Conservation (phyloP, 2,888 invertebrate species). For the Rhagonycha fulva region DNA sequence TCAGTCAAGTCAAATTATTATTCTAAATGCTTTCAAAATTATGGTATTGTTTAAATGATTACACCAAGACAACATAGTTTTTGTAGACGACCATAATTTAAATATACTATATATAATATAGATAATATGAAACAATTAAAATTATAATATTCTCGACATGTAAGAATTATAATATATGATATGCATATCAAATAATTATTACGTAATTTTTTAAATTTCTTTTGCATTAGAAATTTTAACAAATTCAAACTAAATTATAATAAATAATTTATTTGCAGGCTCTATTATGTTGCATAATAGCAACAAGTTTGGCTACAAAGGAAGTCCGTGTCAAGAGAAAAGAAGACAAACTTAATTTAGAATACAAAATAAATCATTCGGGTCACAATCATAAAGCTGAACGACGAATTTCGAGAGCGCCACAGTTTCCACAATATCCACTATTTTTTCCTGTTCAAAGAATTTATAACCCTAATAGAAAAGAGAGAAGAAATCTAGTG, state of each 20-base stretch:
- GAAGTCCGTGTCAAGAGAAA: constrained; percentile 46
- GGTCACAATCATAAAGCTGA: constrained; percentile 61
- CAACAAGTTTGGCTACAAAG: constrained; percentile 57
- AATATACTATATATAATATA: too few relatives aligned
- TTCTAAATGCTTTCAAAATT: neutral
- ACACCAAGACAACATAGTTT: neutral
- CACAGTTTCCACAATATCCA: constrained; percentile 43
- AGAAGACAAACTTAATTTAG: constrained; percentile 59
- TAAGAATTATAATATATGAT: too few relatives aligned
- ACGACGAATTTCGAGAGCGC: constrained; percentile 60
- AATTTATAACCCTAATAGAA: constrained; percentile 44
- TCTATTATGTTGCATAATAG: constrained; percentile 60
- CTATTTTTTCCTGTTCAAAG: constrained; percentile 48
- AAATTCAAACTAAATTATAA: neutral
- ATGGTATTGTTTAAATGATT: neutral
- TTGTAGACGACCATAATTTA: neutral
- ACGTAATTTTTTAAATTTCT: too few relatives aligned
- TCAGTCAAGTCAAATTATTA: neutral
- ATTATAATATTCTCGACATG: neutral
- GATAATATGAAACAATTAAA: too few relatives aligned
- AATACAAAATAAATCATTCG: constrained; percentile 64
- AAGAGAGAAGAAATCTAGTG: constrained; percentile 54
- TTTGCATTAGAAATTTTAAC: neutral
- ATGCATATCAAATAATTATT: too few relatives aligned
- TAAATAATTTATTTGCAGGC: constrained; percentile 57